Conservation (phyloP, 2,797 vertebrate species). For the Sebastes goodei region DNA sequence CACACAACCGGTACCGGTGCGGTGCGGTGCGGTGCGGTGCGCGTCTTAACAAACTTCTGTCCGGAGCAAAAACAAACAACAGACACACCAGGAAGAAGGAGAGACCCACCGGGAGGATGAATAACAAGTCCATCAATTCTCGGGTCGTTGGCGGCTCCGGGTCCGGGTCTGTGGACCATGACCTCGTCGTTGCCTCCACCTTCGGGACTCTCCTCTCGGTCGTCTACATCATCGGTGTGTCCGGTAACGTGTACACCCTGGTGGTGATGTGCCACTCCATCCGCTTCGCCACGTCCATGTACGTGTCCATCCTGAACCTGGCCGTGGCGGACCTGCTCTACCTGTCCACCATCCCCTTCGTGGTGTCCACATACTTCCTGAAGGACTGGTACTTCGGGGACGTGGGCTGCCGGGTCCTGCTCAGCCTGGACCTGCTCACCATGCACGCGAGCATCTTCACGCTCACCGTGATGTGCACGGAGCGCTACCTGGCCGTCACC, state of each 20-base stretch:
- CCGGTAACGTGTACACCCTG: slow-evolving; percentile 91
- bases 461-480: slow-evolving; percentile 91
- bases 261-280: slow-evolving; percentile 92
- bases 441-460: slow-evolving; percentile 97
- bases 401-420: slow-evolving; percentile 89
- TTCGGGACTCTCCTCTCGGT: slow-evolving; percentile 89
- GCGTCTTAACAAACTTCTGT: slow-evolving; percentile 52
- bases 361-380: slow-evolving; percentile 91
- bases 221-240: slow-evolving; percentile 88
- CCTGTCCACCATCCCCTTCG: slow-evolving; percentile 93
- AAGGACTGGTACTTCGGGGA: slow-evolving; percentile 96
- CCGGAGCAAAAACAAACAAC: neutral
- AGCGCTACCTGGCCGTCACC: slow-evolving; percentile 91
- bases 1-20: slow-evolving; percentile 47
- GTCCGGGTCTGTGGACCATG: slow-evolving; percentile 67
- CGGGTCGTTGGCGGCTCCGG: slow-evolving; percentile 56
- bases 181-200: slow-evolving; percentile 87
- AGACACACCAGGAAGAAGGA: neutral
- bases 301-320: slow-evolving; percentile 92
- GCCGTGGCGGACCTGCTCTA: slow-evolving; percentile 92
- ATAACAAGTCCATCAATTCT: slow-evolving; percentile 71
- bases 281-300: slow-evolving; percentile 89
- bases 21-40: slow-evolving; percentile 46
- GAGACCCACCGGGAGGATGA: slow-evolving; percentile 58
- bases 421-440: slow-evolving; percentile 93